Conservation (phyloP, 2,888 invertebrate species). For the Deroplatys truncata region DNA sequence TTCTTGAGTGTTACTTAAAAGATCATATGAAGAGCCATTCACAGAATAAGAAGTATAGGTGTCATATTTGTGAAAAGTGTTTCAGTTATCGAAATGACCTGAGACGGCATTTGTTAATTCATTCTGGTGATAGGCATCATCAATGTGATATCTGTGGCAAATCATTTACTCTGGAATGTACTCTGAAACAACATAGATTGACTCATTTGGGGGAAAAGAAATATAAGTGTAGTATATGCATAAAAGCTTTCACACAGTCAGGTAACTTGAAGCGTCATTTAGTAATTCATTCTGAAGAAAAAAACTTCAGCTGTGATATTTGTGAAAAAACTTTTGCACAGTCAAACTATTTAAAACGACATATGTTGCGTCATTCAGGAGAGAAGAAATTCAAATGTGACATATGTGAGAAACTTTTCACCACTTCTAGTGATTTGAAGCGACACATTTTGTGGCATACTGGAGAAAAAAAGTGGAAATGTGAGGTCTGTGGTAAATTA, state of each 20-base stretch:
- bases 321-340: neutral
- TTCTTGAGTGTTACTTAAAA: neutral
- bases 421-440: neutral
- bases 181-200: neutral
- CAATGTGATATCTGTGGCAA: neutral
- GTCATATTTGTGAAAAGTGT: neutral
- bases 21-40: neutral
- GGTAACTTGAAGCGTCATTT: neutral
- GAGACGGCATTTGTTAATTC: neutral
- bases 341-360: neutral
- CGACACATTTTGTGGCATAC: neutral
- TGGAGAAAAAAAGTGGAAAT: neutral
- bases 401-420: neutral
- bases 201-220: neutral
- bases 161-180: neutral
- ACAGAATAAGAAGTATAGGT: neutral
- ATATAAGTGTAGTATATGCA: neutral
- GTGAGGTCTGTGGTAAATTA: neutral
- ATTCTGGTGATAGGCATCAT: neutral
- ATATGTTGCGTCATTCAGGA: neutral
- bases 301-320: neutral
- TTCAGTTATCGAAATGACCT: neutral
- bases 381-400: neutral
- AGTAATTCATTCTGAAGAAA: neutral
- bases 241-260: neutral